Base-by-base conservation (phyloP, 2,888 invertebrate genomes). In the Cecidostiba fungosa region DNA sequence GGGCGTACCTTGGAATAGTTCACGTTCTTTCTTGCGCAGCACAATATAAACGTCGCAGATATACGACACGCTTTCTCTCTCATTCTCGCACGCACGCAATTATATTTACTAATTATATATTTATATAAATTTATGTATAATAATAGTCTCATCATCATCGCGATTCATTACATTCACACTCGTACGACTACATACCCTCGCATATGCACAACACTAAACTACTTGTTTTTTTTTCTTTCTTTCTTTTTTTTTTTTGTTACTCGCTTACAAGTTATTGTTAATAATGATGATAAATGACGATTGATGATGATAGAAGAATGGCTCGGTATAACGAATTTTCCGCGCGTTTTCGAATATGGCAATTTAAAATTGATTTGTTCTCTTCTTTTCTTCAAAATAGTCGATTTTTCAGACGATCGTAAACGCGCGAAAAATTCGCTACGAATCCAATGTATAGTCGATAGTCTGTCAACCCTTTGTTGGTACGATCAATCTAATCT, bases 21-120 rank as follows among this genome's bases (percentile, higher is more conserved):
- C 93, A 93, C 93, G 93, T 93, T 93, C 93, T 93, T 93, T 93
- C 93, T 93, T 93, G 92, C 93, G 93, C 92, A 93, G 93, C 93
- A 93, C 93, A 93, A 93, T 93, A 93, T 93, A 93, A 93, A 93
- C 92, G 92, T 93, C 93, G 91, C 93, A 91, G 90, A n/a, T 78
- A 78, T 54, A 43, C 90, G 90, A 89, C 93, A 91, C 91, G 54
- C 54, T 59, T 59, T 89, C 90, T 91, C 90, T 88, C 88, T 87
- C 86, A 86, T 78, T 29, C 80, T 73, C 91, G 87, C 74, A 85
- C 79, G 36, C 80, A 79, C 91, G 87, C 77, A 86, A 82, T 87
- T 73, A 81, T 82, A 72, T 39, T 12, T 43, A 23, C 77, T 77
- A 73, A 39, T 78, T 74, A 19, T 81, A 81, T 77, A 43, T 69